These are phyloP conservation scores for Anthonomus grandis DNA, from an alignment of 1,140 invertebrate genomes.

Conservation along the genomic window DNA sequence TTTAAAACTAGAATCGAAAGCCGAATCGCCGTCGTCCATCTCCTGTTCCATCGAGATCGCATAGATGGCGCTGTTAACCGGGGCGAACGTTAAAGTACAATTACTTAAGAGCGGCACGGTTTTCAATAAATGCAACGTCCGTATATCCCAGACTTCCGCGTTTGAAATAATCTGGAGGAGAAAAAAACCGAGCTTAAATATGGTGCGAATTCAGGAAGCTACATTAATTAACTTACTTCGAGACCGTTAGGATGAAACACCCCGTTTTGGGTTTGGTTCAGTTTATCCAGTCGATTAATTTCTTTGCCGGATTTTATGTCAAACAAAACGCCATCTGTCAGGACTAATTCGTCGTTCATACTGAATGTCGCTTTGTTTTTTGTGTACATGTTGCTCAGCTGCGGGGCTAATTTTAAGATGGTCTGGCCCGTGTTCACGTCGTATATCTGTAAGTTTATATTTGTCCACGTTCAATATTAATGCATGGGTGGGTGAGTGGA, in stretches of 20 bases:
- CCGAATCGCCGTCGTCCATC: slow-evolving; percentile 48
- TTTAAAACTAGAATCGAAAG: slow-evolving; percentile 86
- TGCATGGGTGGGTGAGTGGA: too few species aligned
- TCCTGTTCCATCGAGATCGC: slow-evolving; percentile 53
- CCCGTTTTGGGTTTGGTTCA: slow-evolving; percentile 91
- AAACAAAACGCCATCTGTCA: slow-evolving; percentile 96
- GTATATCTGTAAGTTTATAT: slow-evolving; percentile 80
- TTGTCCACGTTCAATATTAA: slow-evolving; percentile 21
- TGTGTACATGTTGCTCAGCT: slow-evolving; percentile 86
- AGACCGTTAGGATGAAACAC: slow-evolving; percentile 96
- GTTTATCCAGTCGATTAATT: slow-evolving; percentile 97
- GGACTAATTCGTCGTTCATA: slow-evolving; percentile 87
- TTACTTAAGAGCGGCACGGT: slow-evolving; percentile 92
- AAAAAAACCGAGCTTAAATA: too few species aligned
- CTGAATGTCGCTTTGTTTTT: slow-evolving; percentile 93
- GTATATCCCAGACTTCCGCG: slow-evolving; percentile 92
- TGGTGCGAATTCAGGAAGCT: too few species aligned
- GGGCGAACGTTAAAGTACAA: slow-evolving; percentile 72
- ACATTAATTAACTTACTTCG: slow-evolving; percentile 80
- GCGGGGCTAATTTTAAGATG: slow-evolving; percentile 71
- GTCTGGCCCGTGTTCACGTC: slow-evolving; percentile 80
- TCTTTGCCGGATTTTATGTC: slow-evolving; percentile 83
- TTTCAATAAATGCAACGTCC: slow-evolving; percentile 90
- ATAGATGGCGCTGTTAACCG: slow-evolving; percentile 64
- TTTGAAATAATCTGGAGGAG: slow-evolving; percentile 73